These are phyloP conservation scores for Eurosta solidaginis DNA, from an alignment of 1,140 invertebrate species.

Conservation along the genomic window DNA sequence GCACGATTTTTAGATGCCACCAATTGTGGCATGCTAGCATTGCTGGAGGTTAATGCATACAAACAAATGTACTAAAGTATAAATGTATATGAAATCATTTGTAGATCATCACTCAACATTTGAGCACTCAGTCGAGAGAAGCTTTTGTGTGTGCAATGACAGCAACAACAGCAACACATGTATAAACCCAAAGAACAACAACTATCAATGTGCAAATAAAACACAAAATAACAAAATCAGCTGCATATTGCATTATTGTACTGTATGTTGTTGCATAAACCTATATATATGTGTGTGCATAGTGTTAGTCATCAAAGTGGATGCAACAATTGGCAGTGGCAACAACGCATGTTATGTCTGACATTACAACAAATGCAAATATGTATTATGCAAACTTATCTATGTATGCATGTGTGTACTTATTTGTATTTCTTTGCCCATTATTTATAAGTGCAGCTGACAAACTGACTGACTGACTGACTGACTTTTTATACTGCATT, in stretches of 20 bases:
- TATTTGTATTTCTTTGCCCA: background rate
- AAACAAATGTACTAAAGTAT: background rate
- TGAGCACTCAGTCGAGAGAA: conserved; percentile 13
- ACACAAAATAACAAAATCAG: background rate
- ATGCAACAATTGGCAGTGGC: conserved; percentile 17
- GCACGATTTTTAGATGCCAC: background rate
- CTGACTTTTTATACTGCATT: conserved; percentile 9
- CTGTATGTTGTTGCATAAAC: background rate
- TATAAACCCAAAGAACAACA: background rate
- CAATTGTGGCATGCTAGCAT: background rate
- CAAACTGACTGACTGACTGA: conserved; percentile 1
- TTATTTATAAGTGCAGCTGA: background rate
- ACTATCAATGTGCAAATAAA: too few species aligned
- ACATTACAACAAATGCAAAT: background rate
- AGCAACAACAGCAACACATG: background rate
- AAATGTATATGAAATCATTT: background rate
- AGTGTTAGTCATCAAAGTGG: conserved; percentile 1
- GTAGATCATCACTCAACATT: conserved; percentile 23
- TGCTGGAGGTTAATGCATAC: conserved; percentile 2
- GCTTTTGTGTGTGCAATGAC: conserved; percentile 1
- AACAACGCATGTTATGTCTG: conserved; percentile 2
- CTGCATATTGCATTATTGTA: too few species aligned
- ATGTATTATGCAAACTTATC: background rate
- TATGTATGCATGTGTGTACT: background rate
- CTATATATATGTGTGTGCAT: background rate